Evolutionary conservation across 2,113 vertebrate species (phyloP), one percentile per base, ranked within the genome.

Genomic region (Thunnus maccoyii): DNA sequence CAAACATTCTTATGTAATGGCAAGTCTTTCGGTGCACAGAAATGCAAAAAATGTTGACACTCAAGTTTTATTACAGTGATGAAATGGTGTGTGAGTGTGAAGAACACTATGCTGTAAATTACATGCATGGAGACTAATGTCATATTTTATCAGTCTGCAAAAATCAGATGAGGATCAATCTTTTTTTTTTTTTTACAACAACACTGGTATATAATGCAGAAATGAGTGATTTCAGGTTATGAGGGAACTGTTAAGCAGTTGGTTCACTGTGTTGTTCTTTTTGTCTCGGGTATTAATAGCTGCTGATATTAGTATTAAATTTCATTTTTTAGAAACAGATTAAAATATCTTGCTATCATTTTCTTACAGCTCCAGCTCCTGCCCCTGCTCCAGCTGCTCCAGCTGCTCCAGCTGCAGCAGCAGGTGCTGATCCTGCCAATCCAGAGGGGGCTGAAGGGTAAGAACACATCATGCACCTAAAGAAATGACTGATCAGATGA

Each of bases 361-460:
- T 27, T 17, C 20, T n/a, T 27, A 22, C 52, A 54, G 60, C 32
- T 62, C 48, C 52, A 54, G 60, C 32, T 62, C 48, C 50, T 51
- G 48, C 76, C 3, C 4, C 73, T 2, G 44, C 64, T 18, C 2
- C 27, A 16, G 9, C 64, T 14, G 36, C 80, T 9, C 15, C 76
- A 2, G 52, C 65, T 13, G 5, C 72, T 15, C 44, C 75, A 36
- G 8, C 82, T 25, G 30, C 67, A 2, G 30, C 50, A 0, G 44
- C 67, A 8, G 62, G 20, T 48, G 16, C 32, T 3, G 83, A 67
- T 48, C 46, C 83, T 4, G 76, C 72, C 16, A 86, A 77, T 67
- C 82, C 89, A 77, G 89, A 85, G 16, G 90, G 67, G 12, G 71
- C 17, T 41, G 81, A 89, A 5, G 86, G 56, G 93, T 95, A 87